Evolutionary conservation across 2,797 vertebrate genomes (phyloP).

Genomic region (Lacerta agilis): DNA sequence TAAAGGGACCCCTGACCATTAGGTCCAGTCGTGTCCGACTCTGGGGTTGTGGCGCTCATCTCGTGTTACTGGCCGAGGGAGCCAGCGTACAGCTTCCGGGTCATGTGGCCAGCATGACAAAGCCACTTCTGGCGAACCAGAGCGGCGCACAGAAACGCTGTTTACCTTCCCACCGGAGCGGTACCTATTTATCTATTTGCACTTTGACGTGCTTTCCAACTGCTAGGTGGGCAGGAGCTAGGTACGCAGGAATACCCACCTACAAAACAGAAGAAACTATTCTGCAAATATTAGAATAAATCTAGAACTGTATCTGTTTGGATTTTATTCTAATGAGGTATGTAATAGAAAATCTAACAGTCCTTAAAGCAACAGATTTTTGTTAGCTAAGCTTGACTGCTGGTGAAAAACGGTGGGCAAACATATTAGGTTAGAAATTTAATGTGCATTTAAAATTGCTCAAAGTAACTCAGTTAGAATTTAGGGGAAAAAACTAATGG

Average conservation of each 20-base stretch:
- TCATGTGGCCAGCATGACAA: no score
- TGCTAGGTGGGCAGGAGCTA: no score
- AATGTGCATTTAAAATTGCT: constrained; percentile 46
- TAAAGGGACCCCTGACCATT: no score
- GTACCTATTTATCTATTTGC: no score
- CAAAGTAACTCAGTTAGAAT: constrained; percentile 54
- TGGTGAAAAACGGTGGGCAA: constrained; percentile 49
- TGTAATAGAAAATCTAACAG: constrained; percentile 64
- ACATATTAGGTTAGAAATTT: constrained; percentile 48
- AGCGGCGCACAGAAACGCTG: no score
- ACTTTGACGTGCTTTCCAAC: no score
- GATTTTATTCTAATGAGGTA: constrained; percentile 66
- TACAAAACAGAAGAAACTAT: constrained; percentile 14
- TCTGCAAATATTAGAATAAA: constrained; percentile 40
- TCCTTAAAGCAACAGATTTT: constrained; percentile 40
- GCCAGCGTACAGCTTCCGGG: no score
- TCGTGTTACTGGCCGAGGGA: no score
- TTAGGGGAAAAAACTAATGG: constrained; percentile 25
- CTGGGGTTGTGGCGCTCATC: no score
- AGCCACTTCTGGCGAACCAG: no score
- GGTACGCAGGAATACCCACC: constrained; percentile 39
- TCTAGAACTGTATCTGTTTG: constrained; percentile 48
- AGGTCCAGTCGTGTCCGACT: no score
- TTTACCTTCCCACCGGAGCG: no score
- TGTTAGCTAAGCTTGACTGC: constrained; percentile 48